Percentiles rank a stretch among this genome's conserved stretches.
Conservation (phyloP, 2,113 vertebrate species). For the Gymnobelideus leadbeateri region DNA sequence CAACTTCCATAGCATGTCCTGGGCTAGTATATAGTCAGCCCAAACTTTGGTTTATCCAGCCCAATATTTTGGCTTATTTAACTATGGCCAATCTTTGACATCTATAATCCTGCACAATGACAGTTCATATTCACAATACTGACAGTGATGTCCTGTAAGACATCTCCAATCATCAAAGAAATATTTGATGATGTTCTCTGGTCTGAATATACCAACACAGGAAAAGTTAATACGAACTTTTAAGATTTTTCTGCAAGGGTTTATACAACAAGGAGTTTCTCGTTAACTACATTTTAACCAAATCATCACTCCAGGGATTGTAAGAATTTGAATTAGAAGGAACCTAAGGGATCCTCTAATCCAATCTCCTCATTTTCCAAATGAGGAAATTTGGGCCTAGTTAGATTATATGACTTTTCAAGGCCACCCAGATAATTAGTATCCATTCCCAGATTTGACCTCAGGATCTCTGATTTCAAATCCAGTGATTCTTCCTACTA, state of each 20-base stretch:
- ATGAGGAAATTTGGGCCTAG: background rate
- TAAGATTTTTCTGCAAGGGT: background rate
- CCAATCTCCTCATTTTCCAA: background rate
- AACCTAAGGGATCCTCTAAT: background rate
- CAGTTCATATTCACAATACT: conserved; percentile 34
- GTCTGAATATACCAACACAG: conserved; percentile 17
- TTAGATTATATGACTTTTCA: background rate
- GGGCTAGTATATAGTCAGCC: background rate
- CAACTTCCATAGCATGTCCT: background rate
- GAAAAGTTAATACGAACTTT: background rate
- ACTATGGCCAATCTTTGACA: background rate
- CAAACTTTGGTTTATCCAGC: background rate
- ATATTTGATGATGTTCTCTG: conserved; percentile 24
- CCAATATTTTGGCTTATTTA: background rate
- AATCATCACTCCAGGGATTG: background rate
- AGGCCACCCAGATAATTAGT: background rate
- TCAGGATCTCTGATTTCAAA: background rate
- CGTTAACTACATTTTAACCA: background rate
- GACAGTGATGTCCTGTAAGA: conserved; percentile 27
- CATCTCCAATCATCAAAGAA: conserved; percentile 27
- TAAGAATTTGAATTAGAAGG: background rate
- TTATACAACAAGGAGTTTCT: background rate
- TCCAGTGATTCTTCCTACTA: background rate
- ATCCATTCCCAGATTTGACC: background rate
- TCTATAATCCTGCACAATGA: background rate